These are phyloP conservation scores for Psephotus haematonotus DNA, from an alignment of 2,113 vertebrate genomes.

Conservation along the genomic window DNA sequence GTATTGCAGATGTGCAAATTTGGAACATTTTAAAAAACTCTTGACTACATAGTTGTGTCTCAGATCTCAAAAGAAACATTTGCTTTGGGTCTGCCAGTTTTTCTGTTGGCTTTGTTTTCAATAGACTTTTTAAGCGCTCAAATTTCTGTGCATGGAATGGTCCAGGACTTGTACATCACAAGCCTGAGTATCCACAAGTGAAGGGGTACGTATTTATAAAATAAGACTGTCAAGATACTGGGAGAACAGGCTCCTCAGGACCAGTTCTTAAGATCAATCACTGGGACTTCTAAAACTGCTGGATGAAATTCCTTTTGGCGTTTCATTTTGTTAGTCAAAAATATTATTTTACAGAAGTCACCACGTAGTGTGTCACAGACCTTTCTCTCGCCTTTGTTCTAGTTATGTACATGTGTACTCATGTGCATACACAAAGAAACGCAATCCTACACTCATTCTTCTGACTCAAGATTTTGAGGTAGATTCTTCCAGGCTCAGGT, in stretches of 20 bases:
- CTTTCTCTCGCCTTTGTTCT: not conserved
- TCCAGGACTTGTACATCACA: not conserved
- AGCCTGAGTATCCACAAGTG: not conserved
- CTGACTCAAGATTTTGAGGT: not conserved
- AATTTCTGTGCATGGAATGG: not conserved
- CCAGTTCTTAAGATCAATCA: not conserved
- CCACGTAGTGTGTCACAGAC: not conserved
- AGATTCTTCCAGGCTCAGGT: not conserved
- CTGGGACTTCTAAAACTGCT: not conserved
- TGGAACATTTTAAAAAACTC: not conserved
- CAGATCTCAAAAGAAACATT: not conserved
- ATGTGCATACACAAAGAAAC: fast-evolving
- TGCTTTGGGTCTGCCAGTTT: not conserved
- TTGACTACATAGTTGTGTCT: not conserved
- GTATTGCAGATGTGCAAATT: not conserved
- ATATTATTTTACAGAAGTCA: not conserved
- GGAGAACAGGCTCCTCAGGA: not conserved
- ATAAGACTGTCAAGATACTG: not conserved
- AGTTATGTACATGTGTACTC: not conserved
- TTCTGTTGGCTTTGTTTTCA: not conserved
- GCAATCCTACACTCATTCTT: not conserved
- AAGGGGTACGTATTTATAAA: not conserved
- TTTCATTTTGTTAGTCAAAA: not conserved
- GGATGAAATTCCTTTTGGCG: not conserved
- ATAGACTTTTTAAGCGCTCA: not conserved